Base-by-base conservation (phyloP, 2,797 vertebrate species). In the Xyrichtys novacula region DNA sequence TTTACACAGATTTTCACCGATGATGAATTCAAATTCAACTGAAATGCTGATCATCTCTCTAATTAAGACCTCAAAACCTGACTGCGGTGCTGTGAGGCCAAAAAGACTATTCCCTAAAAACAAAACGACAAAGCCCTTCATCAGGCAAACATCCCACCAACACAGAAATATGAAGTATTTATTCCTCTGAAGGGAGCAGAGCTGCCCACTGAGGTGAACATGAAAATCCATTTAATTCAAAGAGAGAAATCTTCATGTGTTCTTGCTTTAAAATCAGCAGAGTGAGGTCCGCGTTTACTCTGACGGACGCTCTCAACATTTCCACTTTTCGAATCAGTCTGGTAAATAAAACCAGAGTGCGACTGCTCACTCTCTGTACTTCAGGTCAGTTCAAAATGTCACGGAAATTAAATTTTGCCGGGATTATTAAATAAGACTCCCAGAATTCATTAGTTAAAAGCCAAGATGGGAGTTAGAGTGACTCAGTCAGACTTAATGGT, bases 301-400 rank as follows among this genome's bases (percentile, higher is more conserved):
- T 43, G 76, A 75, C 66, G 55, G 56, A 75, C 66, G 55, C 52
- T 23, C 3, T 43, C 50, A 62, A 9, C 52, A n/a, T 68, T 83
- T 32, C 64, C 22, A 26, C 59, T 46, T 11, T 65, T 75, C 36
- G 46, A 58, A 46, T 59, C 34, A 49, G 42, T 26, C 53, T 44
- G 26, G 34, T 67, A 49, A 61, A 79, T 56, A 63, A 46, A 15
- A 26, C 15, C 25, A n/a, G n/a, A n/a, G 40, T 29, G 43, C 6
- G 50, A 72, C 65, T 46, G 39, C 62, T 74, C 58, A 15, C 16
- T 57, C 62, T 47, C 25, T 19, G 25, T 34, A 38, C 42, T 60
- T 40, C 50, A 66, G 59, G 58, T 76, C 73, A 47, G 64, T 65
- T 72, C 31, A 68, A 57, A 81, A 83, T 56, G 71, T 81, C 69